Evolutionary conservation across 2,888 invertebrate genomes (phyloP).

Genomic region (Melanargia galathea): DNA sequence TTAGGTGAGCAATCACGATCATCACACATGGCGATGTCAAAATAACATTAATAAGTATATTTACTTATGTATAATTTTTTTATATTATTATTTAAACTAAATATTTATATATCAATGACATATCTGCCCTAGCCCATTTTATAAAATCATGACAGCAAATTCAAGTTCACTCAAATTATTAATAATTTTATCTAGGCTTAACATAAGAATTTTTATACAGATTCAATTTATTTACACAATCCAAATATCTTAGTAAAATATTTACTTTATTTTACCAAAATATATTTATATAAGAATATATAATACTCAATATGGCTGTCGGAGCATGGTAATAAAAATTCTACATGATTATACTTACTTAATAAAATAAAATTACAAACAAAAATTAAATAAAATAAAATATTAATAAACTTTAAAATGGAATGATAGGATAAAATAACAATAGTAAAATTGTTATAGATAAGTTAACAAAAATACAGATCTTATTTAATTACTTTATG

Average conservation of each 20-base stretch:
- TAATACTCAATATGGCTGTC: constrained; percentile 40
- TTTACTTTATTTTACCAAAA: constrained; percentile 6
- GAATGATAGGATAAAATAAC: constrained; percentile 63
- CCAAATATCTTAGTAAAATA: constrained; percentile 21
- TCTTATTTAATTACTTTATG: constrained; percentile 70
- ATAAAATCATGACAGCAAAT: constrained; percentile 7
- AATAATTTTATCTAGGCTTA: constrained; percentile 18
- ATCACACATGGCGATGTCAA: constrained; percentile 34
- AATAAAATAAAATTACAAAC: constrained; percentile 6
- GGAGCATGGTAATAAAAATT: constrained; percentile 22
- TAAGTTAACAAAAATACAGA: constrained; percentile 62
- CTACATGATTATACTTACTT: constrained; percentile 3
- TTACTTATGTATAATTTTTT: neutral
- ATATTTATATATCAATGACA: neutral
- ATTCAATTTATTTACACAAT: constrained; percentile 30
- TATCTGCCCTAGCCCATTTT: constrained; percentile 6
- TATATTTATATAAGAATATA: constrained; percentile 20
- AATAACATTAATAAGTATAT: constrained; percentile 8
- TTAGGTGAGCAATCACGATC: constrained; percentile 64
- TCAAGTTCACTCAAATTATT: constrained; percentile 18
- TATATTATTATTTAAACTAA: constrained; percentile 4
- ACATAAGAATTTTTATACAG: constrained; percentile 14
- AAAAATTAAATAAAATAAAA: constrained; percentile 4
- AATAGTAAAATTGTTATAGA: constrained; percentile 55
- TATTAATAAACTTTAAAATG: constrained; percentile 50